These are phyloP conservation scores for Aplidium turbinatum DNA, from an alignment of 23 tunicate genomes.

Conservation along the genomic window DNA sequence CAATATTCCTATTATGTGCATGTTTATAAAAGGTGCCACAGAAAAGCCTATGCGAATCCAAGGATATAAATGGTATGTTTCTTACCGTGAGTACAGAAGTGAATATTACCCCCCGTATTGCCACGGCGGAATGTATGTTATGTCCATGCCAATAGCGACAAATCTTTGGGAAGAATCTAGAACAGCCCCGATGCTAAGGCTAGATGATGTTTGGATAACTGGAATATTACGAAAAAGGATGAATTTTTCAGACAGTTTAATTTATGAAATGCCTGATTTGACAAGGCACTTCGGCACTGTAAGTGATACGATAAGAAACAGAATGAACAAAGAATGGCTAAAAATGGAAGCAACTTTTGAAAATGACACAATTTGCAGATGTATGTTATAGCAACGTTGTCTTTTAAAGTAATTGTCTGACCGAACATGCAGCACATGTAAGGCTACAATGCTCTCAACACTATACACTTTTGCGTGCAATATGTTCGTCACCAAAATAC, in stretches of 20 bases:
- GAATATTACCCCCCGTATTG: conserved; percentile 53
- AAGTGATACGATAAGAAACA: conserved; percentile 6
- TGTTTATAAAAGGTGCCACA: conserved; percentile 39
- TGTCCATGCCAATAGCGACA: conserved; percentile 34
- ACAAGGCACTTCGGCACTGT: conserved; percentile 57
- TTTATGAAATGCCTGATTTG: conserved; percentile 23
- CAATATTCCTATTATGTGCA: conserved; percentile 44
- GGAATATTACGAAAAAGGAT: conserved; percentile 48
- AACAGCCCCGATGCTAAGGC: conserved; percentile 59
- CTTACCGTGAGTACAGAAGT: conserved; percentile 35
- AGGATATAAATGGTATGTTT: conserved; percentile 60
- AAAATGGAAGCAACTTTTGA: background rate
- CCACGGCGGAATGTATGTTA: conserved; percentile 74
- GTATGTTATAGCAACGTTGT: conserved; percentile 46
- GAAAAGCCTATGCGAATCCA: conserved; percentile 37
- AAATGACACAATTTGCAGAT: conserved; percentile 21
- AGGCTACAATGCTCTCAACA: too few species aligned
- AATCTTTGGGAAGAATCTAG: conserved; percentile 34
- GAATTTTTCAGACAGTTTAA: conserved; percentile 51
- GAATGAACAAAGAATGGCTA: conserved; percentile 43
- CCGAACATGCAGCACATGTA: too few species aligned
- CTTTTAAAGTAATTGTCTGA: too few species aligned
- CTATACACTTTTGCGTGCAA: too few species aligned
- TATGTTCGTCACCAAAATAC: too few species aligned
- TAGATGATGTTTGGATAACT: conserved; percentile 79